Evolutionary conservation across 2,797 vertebrate genomes (phyloP), one percentile per base, ranked within the genome.

Genomic region (Decapterus maruadsi): DNA sequence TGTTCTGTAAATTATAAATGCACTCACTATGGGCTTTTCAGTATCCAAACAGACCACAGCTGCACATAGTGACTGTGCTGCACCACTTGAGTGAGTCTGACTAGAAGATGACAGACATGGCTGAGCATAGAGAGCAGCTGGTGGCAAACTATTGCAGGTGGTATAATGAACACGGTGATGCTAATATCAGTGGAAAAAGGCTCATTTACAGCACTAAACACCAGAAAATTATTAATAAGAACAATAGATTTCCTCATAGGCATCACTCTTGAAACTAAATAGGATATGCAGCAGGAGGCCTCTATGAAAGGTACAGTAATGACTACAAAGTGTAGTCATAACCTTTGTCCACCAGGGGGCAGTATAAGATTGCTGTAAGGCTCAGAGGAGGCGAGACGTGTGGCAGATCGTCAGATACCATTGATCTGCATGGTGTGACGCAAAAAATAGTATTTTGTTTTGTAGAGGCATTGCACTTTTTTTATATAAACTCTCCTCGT

Each of bases 81-180:
- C 72, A 61, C 36, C 0, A 8, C 56, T 72, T 56, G 31, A 12
- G 13, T 71, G 76, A 50, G 68, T 45, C 56, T 38, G 68, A 63
- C 57, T 70, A 60, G 16, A 72, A 22, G 59, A 54, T 54, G 77
- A 60, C 4, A 31, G 46, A 72, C 17, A 51, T 11, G 42, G 36
- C 22, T 81, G 65, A 84, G 68, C 48, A 66, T 56, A 50, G 45
- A 36, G 66, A 72, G 72, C 14, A 22, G 58, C 8, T 61, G 43
- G 75, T 80, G 48, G 70, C 58, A 74, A 75, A 72, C 53, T 76
- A 76, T 83, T 77, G 66, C 69, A 69, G 38, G 69, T 62, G 63
- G 50, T 77, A 1, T 75, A 65, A n/a, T 73, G 68, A 65, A 69
- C 70, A 72, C 54, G 69, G 36, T 66, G 48, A 71, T 68, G 73